Evolutionary conservation across 2,888 invertebrate species (phyloP), one percentile per base, ranked within the genome.

Genomic region (Cheilosia variabilis): DNA sequence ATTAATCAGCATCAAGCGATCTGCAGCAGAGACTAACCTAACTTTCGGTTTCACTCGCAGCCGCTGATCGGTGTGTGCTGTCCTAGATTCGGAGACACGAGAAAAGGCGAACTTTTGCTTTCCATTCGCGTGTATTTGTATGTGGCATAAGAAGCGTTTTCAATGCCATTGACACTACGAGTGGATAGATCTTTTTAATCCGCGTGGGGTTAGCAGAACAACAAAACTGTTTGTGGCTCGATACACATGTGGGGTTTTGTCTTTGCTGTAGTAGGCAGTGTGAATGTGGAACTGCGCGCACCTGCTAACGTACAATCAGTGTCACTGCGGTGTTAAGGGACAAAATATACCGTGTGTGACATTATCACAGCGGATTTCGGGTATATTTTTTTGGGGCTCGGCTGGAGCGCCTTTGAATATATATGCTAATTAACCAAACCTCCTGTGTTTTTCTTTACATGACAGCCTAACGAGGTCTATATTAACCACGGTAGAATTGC

Each of bases 351-450:
- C 45, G 41, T 27, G 45, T 24, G 45, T 22, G 60, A 55, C 62
- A 58, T 55, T 60, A 60, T 19, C 62, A 68, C 62, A 27, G 65
- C 5, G 41, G 66, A 55, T 71, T 82, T 76, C 77, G 71, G 58
- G 53, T 19, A 6, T 58, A 52, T 22, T 82, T 63, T 69, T 72
- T 72, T 24, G 4, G 69, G 82, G 66, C 62, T 82, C 19, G 77
- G 66, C 72, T 55, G 0, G 15, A 58, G 17, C 6, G 17, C 19
- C 19, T 66, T 53, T 27, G 45, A 37, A 37, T 37, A 71, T 37
- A 71, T 81, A 82, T 82, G 77, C 72, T 82, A 82, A 82, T n/a
- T n/a, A n/a, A n/a, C n/a, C n/a, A 45, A 53, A 77, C 82, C 82
- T 82, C 52, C 50, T 41, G 13, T 6, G 52, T 9, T 34, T 41